Evolutionary conservation across 2,888 invertebrate species (phyloP).

Genomic region (Incurvaria masculella): DNA sequence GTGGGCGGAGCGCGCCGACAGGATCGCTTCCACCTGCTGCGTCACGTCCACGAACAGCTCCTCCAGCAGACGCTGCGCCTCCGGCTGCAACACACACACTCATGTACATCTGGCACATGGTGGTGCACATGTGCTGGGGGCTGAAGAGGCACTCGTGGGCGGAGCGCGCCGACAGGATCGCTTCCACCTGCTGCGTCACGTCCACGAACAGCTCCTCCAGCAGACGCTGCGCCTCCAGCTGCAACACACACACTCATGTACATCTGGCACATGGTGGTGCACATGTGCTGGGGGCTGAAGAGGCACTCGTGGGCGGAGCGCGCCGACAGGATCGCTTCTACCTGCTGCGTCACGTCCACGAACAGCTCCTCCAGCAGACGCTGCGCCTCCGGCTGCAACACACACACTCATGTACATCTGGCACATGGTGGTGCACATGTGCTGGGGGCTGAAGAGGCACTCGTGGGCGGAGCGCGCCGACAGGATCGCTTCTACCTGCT

Average conservation of each 20-base stretch:
- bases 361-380: slow-evolving; percentile 67
- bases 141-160: slow-evolving; percentile 87
- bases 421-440: slow-evolving; percentile 85
- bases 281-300: slow-evolving; percentile 79
- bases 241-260: no score
- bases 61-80: slow-evolving; percentile 59
- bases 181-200: slow-evolving; percentile 70
- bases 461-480: slow-evolving; percentile 66
- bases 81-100: slow-evolving; percentile 62
- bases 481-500: slow-evolving; percentile 60
- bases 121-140: slow-evolving; percentile 83
- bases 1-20: slow-evolving; percentile 62
- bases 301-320: slow-evolving; percentile 70
- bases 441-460: slow-evolving; percentile 74
- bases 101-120: slow-evolving; percentile 92
- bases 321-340: slow-evolving; percentile 57
- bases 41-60: slow-evolving; percentile 71
- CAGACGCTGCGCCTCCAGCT: slow-evolving; percentile 67
- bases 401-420: slow-evolving; percentile 88
- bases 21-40: slow-evolving; percentile 59
- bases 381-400: slow-evolving; percentile 50
- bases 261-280: slow-evolving; percentile 87
- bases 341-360: slow-evolving; percentile 63
- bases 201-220: slow-evolving; percentile 79
- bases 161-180: slow-evolving; percentile 68